Base-by-base conservation (phyloP, 2,888 invertebrate genomes). In the Apamea sordens region DNA sequence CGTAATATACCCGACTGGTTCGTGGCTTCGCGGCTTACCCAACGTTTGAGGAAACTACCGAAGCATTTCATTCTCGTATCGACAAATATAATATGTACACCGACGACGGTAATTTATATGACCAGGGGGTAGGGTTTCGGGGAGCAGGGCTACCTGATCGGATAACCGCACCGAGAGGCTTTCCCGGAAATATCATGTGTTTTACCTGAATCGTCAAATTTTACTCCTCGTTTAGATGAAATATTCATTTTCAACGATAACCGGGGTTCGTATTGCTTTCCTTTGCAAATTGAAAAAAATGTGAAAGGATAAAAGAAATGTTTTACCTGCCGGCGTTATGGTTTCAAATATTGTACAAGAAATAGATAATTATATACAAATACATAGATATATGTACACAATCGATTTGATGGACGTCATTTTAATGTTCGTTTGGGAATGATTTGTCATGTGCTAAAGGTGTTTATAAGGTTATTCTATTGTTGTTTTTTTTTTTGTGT, bases 141-240 rank as follows among this genome's bases (percentile, higher is more conserved):
- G 41, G 36, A 5, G 5, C 28, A 24, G 32, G 64, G 56, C 68
- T 72, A 78, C 74, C 75, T 79, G 74, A 87, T 85, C 73, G 59
- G 65, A 84, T 80, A 76, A 56, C 85, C 61, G 61, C 80, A 86
- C 18, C 47, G 44, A 67, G 53, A 76, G 65, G 87, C 36, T 79
- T 84, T 53, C 59, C 32, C 64, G 61, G 65, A 84, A 84, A 84
- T 79, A 86, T 73, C 74, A 74, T 79, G 69, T 82, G 71, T 84
- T 84, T 84, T 84, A 72, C 80, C 63, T 36, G 44, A 86, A 78
- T 63, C 84, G 44, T 68, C 73, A 71, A 86, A 79, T 70, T 75
- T 71, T 13, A 84, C 28, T 74, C 63, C 73, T 73, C 64, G n/a
- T 70, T 71, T 65, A 79, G 36, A 84, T 84, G 44, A 79, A 84